These are phyloP conservation scores for Sitophilus oryzae DNA, from an alignment of 1,140 invertebrate genomes.

Conservation along the genomic window DNA sequence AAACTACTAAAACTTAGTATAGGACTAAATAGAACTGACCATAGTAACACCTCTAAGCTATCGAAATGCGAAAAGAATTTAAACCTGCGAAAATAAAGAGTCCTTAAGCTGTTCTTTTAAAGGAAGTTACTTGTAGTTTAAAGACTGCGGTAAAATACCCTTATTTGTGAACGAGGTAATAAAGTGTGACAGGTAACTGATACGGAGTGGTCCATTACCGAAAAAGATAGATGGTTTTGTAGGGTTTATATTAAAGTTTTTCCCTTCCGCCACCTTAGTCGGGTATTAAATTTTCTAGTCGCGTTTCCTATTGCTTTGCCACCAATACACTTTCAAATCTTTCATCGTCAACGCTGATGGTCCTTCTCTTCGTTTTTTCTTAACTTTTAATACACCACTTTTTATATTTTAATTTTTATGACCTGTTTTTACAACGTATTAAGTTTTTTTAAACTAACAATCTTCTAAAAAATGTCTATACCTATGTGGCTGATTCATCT, in stretches of 20 bases:
- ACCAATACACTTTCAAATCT: constrained; percentile 20
- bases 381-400: no score
- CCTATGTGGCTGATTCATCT: no score
- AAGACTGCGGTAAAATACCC: constrained; percentile 24
- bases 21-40: not conserved
- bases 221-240: constrained; percentile 27
- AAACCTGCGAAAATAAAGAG: constrained; percentile 5
- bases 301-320: constrained; percentile 25
- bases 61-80: constrained; percentile 3
- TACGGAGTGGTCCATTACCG: constrained; percentile 28
- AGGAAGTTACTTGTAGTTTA: constrained; percentile 25
- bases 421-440: no score
- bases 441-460: no score
- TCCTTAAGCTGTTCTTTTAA: constrained; percentile 3
- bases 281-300: constrained; percentile 27
- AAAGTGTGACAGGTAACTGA: constrained; percentile 28
- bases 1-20: no score
- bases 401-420: no score
- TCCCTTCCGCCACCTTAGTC: constrained; percentile 23
- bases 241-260: constrained; percentile 28
- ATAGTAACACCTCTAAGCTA: not conserved
- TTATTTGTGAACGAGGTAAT: constrained; percentile 28
- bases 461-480: no score
- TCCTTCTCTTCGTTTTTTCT: constrained; percentile 8
- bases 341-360: constrained; percentile 15